Conservation (phyloP, 2,888 invertebrate species). For the Eubasilissa splendida region DNA sequence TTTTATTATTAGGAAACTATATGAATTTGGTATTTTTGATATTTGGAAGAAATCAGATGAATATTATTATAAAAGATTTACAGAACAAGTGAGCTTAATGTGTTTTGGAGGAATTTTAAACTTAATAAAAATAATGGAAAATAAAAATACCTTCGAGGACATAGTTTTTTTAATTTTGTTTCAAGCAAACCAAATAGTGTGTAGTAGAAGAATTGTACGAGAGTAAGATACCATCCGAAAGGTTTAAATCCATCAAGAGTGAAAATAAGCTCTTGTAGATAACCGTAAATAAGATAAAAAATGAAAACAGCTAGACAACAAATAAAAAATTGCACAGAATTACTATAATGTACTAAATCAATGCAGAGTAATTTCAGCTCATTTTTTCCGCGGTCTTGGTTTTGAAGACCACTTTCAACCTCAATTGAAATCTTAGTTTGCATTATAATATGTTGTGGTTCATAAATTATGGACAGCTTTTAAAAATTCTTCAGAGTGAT, state of each 20-base stretch:
- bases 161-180: constrained; percentile 75
- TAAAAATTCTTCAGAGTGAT: no score
- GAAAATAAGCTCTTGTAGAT: constrained; percentile 93
- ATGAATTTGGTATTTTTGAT: no score
- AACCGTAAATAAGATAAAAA: constrained; percentile 93
- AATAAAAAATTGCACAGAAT: constrained; percentile 80
- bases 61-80: no score
- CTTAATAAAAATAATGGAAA: no score
- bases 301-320: constrained; percentile 88
- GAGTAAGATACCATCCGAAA: constrained; percentile 92
- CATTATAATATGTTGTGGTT: neutral
- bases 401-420: constrained; percentile 50
- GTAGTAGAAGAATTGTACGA: constrained; percentile 93
- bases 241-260: constrained; percentile 90
- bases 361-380: constrained; percentile 82
- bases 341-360: constrained; percentile 78
- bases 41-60: no score
- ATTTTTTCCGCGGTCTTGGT: constrained; percentile 59
- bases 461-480: no score
- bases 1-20: no score
- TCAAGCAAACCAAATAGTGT: constrained; percentile 86
- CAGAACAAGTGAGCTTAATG: no score
- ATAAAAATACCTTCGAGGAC: constrained; percentile 70
- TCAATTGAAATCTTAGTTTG: constrained; percentile 19
- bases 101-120: no score